Percentiles rank a stretch among this genome's conserved stretches.
Evolutionary conservation across 2,113 vertebrate genomes (phyloP).

Genomic region (Oreamnos americanus): DNA sequence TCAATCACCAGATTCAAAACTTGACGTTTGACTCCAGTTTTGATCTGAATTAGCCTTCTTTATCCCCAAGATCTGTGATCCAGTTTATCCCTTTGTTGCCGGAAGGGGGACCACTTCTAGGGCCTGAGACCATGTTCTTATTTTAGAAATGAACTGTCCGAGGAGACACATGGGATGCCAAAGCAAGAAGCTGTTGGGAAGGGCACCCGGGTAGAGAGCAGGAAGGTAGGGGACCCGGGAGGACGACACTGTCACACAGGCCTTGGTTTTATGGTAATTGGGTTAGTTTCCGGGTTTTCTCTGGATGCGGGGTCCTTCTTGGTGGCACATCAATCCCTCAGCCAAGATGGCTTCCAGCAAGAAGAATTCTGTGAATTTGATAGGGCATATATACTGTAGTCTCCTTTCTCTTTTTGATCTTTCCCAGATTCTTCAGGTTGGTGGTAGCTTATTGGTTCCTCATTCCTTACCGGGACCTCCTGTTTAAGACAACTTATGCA

Average conservation of each 20-base stretch:
- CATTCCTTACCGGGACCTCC: not conserved
- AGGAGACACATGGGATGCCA: not conserved
- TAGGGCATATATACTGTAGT: not conserved
- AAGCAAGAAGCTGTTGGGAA: not conserved
- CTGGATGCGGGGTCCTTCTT: not conserved
- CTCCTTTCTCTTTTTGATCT: not conserved
- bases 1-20: not conserved
- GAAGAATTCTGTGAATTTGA: not conserved
- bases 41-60: not conserved
- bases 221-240: not conserved
- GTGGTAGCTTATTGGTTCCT: not conserved
- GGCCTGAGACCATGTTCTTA: not conserved
- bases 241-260: rapidly evolving
- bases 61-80: not conserved
- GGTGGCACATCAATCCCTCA: not conserved
- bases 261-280: not conserved
- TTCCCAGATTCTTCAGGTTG: not conserved
- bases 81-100: not conserved
- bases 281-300: not conserved
- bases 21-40: not conserved
- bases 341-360: not conserved
- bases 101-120: not conserved
- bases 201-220: not conserved
- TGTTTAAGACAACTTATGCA: not conserved
- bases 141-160: not conserved